These are phyloP conservation scores for Ips nitidus DNA, from an alignment of 1,140 invertebrate species.

Conservation along the genomic window DNA sequence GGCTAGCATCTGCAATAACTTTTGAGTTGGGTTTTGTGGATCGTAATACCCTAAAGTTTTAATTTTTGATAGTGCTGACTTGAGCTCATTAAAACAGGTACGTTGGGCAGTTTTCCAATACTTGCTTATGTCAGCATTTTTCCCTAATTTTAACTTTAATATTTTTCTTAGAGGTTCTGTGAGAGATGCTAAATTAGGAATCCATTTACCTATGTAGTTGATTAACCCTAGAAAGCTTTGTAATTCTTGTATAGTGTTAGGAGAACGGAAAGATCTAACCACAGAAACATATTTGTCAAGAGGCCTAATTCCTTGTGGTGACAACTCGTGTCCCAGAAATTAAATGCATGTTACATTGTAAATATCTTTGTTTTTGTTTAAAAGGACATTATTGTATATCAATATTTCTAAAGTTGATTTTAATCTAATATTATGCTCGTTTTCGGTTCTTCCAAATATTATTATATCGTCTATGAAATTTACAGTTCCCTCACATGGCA, in stretches of 20 bases:
- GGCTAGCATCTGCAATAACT: constrained; percentile 53
- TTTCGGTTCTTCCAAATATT: constrained; percentile 20
- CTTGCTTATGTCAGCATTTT: constrained; percentile 38
- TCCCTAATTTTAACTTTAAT: constrained; percentile 22
- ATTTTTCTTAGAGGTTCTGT: constrained; percentile 43
- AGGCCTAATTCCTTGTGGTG: not conserved
- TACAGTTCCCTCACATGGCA: constrained; percentile 26
- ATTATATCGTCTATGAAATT: too few species aligned
- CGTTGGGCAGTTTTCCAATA: constrained; percentile 39
- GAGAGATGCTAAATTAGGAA: constrained; percentile 45
- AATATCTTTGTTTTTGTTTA: constrained; percentile 1
- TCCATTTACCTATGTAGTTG: constrained; percentile 42
- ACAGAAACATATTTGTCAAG: not conserved
- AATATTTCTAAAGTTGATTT: constrained; percentile 18
- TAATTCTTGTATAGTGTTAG: constrained; percentile 42
- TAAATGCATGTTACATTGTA: not conserved
- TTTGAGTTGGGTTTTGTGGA: constrained; percentile 42
- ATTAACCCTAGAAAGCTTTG: constrained; percentile 48
- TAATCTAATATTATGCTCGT: constrained; percentile 18
- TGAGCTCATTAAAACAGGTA: constrained; percentile 27
- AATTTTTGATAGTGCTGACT: too few species aligned
- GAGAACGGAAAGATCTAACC: constrained; percentile 35
- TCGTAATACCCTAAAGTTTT: constrained; percentile 55
- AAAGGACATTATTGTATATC: constrained; percentile 19
- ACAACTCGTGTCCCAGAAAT: not conserved